A percentile compares a stretch with the other conserved stretches of the same genome.
phyloP scores from a whole-genome alignment of 2,797 vertebrate genomes.

The Notolabrus celidotus region DNA sequence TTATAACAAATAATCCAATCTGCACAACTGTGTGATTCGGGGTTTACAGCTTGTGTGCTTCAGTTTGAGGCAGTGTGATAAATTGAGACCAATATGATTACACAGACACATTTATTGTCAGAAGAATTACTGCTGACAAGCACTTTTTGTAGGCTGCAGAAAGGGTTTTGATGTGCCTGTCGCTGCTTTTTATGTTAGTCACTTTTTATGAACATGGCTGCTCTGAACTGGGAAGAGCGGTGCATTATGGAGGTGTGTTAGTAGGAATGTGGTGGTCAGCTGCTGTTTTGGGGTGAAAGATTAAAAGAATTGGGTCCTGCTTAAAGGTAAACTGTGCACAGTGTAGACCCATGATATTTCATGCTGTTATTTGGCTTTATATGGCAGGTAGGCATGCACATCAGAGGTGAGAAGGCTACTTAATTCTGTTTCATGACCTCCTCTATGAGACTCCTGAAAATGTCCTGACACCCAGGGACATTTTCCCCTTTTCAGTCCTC shows the following conservation, averaged over 20 bases:
- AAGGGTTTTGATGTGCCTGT: background rate
- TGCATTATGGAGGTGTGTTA: background rate
- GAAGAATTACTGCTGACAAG: background rate
- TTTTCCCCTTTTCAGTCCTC: too few species aligned
- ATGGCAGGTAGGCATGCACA: background rate
- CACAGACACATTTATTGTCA: background rate
- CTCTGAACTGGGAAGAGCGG: background rate
- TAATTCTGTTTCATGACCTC: background rate
- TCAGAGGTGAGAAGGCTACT: background rate
- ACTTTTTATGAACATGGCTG: background rate
- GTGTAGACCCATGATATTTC: background rate
- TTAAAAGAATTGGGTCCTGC: background rate
- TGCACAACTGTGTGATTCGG: background rate
- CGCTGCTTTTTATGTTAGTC: background rate
- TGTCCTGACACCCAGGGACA: too few species aligned
- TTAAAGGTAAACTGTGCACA: background rate
- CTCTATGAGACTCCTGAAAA: background rate
- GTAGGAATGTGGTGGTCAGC: background rate
- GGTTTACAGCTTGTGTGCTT: too few species aligned
- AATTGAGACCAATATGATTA: background rate
- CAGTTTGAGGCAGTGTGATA: background rate
- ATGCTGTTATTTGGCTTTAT: background rate
- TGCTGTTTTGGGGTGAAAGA: background rate
- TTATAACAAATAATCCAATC: slow-evolving; percentile 12
- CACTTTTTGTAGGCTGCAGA: background rate